These are phyloP conservation scores for Paralvinella palmiformis DNA, from an alignment of 1,140 invertebrate genomes.

Conservation along the genomic window DNA sequence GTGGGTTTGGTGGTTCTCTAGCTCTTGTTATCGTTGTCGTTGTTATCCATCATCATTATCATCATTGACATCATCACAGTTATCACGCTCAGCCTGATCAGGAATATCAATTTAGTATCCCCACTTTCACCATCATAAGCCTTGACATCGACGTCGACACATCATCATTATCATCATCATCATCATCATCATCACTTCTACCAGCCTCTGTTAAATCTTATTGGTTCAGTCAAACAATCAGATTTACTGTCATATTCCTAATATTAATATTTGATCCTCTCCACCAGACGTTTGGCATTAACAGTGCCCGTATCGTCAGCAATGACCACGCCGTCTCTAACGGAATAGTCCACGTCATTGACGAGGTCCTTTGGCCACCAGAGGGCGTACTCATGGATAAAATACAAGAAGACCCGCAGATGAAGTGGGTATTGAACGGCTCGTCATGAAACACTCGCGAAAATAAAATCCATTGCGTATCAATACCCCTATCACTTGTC, in stretches of 20 bases:
- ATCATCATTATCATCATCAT: background rate
- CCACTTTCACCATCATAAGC: background rate
- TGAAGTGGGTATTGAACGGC: constrained; percentile 26
- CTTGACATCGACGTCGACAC: background rate
- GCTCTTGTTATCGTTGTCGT: too few relatives aligned
- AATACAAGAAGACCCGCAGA: constrained; percentile 23
- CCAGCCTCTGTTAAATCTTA: background rate
- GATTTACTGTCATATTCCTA: background rate
- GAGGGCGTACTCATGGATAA: constrained; percentile 26
- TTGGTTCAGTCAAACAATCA: background rate
- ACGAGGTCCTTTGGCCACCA: constrained; percentile 75
- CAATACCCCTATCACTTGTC: too few relatives aligned
- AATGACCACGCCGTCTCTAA: constrained; percentile 72
- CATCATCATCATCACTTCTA: background rate
- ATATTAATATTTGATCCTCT: background rate
- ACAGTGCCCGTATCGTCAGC: constrained; percentile 71
- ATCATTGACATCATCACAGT: too few relatives aligned
- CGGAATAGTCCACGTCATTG: constrained; percentile 79
- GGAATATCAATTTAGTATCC: background rate
- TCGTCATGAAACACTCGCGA: too few relatives aligned
- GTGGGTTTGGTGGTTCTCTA: too few relatives aligned
- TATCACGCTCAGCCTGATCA: too few relatives aligned
- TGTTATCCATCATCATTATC: too few relatives aligned
- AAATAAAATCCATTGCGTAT: too few relatives aligned
- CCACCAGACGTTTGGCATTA: constrained; percentile 34